Conservation (phyloP, 2,797 vertebrate species). For the Tachyglossus aculeatus region DNA sequence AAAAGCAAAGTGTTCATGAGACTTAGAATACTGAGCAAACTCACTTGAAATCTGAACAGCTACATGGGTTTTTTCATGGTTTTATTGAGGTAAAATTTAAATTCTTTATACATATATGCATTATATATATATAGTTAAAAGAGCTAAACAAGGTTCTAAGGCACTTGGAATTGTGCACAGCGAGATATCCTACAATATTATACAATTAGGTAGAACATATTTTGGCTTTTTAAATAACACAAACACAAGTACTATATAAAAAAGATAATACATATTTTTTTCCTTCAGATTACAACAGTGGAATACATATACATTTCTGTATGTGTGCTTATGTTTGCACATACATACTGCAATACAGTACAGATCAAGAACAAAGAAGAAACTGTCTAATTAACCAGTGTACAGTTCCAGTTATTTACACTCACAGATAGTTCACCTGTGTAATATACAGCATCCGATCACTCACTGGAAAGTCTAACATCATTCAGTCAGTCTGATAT, state of each 20-base stretch:
- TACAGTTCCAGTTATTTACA: slow-evolving; percentile 62
- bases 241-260: slow-evolving; percentile 49
- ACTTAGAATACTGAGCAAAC: neutral
- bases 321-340: slow-evolving; percentile 20
- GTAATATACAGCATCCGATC: slow-evolving; percentile 26
- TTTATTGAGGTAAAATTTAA: slow-evolving; percentile 68
- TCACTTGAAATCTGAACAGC: neutral
- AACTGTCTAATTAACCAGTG: slow-evolving; percentile 43
- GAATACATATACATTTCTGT: slow-evolving; percentile 55
- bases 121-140: slow-evolving; percentile 57
- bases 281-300: slow-evolving; percentile 51
- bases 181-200: slow-evolving; percentile 53
- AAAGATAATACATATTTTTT: slow-evolving; percentile 49
- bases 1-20: no score
- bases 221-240: slow-evolving; percentile 65
- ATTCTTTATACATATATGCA: slow-evolving; percentile 47
- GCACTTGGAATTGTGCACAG: slow-evolving; percentile 73
- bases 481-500: slow-evolving; percentile 20
- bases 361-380: slow-evolving; percentile 48
- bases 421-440: slow-evolving; percentile 46
- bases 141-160: slow-evolving; percentile 68
- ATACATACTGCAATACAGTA: slow-evolving; percentile 51
- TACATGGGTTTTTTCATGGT: slow-evolving; percentile 44
- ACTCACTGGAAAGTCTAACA: slow-evolving; percentile 35
- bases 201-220: slow-evolving; percentile 47